These are phyloP conservation scores for Psittacula cyanocephala DNA, from an alignment of 2,113 vertebrate species.

Conservation along the genomic window DNA sequence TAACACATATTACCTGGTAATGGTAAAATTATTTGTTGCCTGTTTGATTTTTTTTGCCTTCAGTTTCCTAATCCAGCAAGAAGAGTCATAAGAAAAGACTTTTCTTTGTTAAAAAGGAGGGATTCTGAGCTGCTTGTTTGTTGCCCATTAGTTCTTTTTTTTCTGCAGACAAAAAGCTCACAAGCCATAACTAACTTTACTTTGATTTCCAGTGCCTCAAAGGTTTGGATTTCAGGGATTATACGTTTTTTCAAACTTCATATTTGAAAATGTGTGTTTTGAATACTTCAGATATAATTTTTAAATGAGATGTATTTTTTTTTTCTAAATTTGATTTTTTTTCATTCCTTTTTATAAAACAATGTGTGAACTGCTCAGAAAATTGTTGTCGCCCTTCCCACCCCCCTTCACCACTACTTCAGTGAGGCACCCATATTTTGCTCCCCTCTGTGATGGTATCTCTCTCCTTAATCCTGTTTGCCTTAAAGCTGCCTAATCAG, in stretches of 20 bases:
- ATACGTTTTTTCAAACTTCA: not conserved
- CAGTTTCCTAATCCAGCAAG: conserved; percentile 51
- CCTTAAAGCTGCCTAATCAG: conserved; percentile 48
- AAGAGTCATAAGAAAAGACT: conserved; percentile 63
- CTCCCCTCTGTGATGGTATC: not conserved
- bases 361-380: not conserved
- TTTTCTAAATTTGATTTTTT: not conserved
- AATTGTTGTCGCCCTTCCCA: not conserved
- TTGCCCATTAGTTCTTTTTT: conserved; percentile 56
- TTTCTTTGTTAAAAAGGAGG: conserved; percentile 60
- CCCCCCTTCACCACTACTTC: not conserved
- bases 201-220: not conserved
- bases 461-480: conserved; percentile 34
- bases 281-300: not conserved
- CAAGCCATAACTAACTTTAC: conserved; percentile 18
- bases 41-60: conserved; percentile 68
- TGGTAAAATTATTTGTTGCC: conserved; percentile 88
- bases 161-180: not conserved
- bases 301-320: not conserved
- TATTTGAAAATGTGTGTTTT: not conserved
- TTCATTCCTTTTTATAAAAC: not conserved
- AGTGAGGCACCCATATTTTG: not conserved
- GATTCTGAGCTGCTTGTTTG: conserved; percentile 36
- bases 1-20: conserved; percentile 85
- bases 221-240: not conserved